Evolutionary conservation across 2,888 invertebrate genomes (phyloP).

Genomic region (Phlogophora meticulosa): DNA sequence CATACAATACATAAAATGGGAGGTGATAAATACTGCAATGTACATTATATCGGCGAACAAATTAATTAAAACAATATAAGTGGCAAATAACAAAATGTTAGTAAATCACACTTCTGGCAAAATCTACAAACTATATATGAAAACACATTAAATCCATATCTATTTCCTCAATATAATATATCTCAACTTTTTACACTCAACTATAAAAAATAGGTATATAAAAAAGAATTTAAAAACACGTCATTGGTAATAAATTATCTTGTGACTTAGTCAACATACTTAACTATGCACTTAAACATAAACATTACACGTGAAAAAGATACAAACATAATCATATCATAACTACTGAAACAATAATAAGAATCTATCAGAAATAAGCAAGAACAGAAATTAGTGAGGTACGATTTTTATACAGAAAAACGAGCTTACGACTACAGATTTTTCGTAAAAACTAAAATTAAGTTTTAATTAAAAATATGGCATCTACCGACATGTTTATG

Average conservation of each 20-base stretch:
- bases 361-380: conserved; percentile 76
- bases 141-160: conserved; percentile 78
- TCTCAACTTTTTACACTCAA: conserved; percentile 84
- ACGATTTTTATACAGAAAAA: conserved; percentile 78
- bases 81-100: conserved; percentile 80
- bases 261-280: conserved; percentile 90
- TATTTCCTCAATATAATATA: conserved; percentile 82
- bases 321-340: conserved; percentile 67
- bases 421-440: conserved; percentile 77
- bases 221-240: conserved; percentile 88
- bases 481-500: conserved; percentile 88
- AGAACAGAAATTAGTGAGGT: conserved; percentile 82
- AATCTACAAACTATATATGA: conserved; percentile 78
- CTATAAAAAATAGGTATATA: conserved; percentile 84
- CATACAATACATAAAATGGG: background rate
- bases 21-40: conserved; percentile 47
- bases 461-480: conserved; percentile 82
- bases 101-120: conserved; percentile 87
- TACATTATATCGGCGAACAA: conserved; percentile 53
- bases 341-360: conserved; percentile 66
- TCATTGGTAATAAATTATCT: conserved; percentile 91
- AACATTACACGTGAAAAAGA: conserved; percentile 73
- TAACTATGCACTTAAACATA: conserved; percentile 77
- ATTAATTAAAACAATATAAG: conserved; percentile 64
- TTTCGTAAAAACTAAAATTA: conserved; percentile 76